Evolutionary conservation across 2,113 vertebrate genomes (phyloP), one percentile per base, ranked within the genome.

Genomic region (Salvelinus namaycush): DNA sequence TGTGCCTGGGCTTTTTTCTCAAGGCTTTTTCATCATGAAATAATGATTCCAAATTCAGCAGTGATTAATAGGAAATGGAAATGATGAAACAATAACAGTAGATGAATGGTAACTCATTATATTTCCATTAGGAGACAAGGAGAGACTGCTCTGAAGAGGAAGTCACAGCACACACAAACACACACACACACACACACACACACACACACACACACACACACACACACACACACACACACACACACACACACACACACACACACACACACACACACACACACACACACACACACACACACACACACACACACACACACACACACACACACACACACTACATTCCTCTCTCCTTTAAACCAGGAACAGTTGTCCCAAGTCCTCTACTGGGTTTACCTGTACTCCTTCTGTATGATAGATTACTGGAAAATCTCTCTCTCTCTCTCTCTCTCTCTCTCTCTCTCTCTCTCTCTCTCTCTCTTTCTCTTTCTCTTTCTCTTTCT

Each of bases 151-250:
- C 31, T 20, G 2, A 26, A 1, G 4, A 60, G 51, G 72, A 76
- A 68, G 67, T 77, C 74, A 16, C 70, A 70, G 44, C 65, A 49
- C 74, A 74, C 76, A 76, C 68, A 31, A 1, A 49, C 39, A 4
- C n/a, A 39, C 20, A 54, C 51, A 54, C 11, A 11, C 9, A 51
- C 14, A 12, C 11, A 16, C 12, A 54, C 51, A 5, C 68, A 29
- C n/a, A n/a, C n/a, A n/a, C n/a, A n/a, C n/a, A n/a, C n/a, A n/a
- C n/a, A n/a, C n/a, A n/a, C n/a, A n/a, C n/a, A n/a, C n/a, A n/a
- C n/a, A n/a, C n/a, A n/a, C n/a, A n/a, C n/a, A n/a, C n/a, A n/a
- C n/a, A n/a, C n/a, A n/a, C n/a, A n/a, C n/a, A n/a, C n/a, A n/a
- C n/a, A n/a, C n/a, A n/a, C n/a, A n/a, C n/a, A n/a, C n/a, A n/a